These are phyloP conservation scores for Parapristionchus giblindavisi DNA, from an alignment of 2,888 invertebrate genomes.

Conservation along the genomic window DNA sequence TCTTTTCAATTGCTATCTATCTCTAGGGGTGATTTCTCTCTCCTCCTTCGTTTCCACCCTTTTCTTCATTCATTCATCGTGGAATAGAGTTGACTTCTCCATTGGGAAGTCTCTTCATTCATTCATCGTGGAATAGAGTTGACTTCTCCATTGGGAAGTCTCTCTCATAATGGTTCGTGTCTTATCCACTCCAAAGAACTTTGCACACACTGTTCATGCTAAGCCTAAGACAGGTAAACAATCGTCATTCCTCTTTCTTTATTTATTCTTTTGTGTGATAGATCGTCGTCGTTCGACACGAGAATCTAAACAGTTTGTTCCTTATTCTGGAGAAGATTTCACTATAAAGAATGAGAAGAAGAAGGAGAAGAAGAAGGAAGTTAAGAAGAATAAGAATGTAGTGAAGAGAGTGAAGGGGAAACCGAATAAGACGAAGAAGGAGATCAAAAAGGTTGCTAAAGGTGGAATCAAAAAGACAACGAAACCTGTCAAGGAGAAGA, in stretches of 20 bases:
- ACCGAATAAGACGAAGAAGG: slow-evolving; percentile 13
- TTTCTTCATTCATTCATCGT: neutral
- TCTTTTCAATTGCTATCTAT: no score
- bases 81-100: no score
- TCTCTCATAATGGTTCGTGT: no score
- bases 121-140: no score
- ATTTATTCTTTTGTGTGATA: neutral
- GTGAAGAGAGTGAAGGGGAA: neutral
- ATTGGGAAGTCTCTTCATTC: no score
- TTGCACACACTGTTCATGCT: no score
- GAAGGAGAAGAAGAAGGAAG: neutral
- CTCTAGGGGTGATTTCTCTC: no score
- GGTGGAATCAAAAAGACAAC: neutral
- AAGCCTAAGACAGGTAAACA: no score
- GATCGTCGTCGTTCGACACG: slow-evolving; percentile 9
- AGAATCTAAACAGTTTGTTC: slow-evolving; percentile 10
- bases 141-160: no score
- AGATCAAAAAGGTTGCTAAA: neutral
- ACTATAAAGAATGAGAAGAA: neutral
- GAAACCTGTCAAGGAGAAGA: neutral
- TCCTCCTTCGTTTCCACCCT: neutral
- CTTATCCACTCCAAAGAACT: no score
- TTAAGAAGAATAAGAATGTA: slow-evolving; percentile 11
- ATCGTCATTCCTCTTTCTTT: no score
- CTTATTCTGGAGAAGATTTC: neutral